Conservation (phyloP, 2,888 invertebrate genomes). For the Andrena marginata region DNA sequence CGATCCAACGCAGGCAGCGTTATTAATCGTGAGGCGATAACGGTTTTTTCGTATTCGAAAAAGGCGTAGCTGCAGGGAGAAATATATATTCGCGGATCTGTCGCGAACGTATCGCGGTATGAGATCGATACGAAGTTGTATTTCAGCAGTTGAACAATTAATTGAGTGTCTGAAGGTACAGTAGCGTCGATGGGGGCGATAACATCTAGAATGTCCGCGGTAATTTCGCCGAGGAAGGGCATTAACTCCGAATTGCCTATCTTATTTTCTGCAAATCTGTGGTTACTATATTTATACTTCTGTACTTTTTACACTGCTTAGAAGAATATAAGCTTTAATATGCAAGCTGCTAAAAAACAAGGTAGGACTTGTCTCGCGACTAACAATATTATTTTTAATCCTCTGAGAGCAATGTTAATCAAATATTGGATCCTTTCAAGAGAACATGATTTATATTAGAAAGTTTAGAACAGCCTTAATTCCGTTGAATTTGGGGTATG, state of each 20-base stretch:
- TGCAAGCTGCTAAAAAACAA: background rate
- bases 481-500: no score
- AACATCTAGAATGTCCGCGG: background rate
- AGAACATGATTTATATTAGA: background rate
- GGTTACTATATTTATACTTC: no score
- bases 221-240: no score
- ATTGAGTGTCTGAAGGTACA: background rate
- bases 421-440: background rate
- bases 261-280: background rate
- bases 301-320: no score
- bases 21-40: conserved; percentile 43
- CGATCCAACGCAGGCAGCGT: conserved; percentile 21
- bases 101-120: conserved; percentile 12
- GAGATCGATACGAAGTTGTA: conserved; percentile 23
- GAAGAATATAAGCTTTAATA: no score
- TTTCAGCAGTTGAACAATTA: conserved; percentile 11
- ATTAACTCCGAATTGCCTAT: no score
- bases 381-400: no score
- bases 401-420: no score
- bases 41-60: background rate
- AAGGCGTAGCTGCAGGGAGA: background rate
- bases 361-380: background rate
- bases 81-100: conserved; percentile 28
- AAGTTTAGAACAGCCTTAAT: background rate
- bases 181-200: background rate